Evolutionary conservation across 2,888 invertebrate genomes (phyloP), one percentile per base, ranked within the genome.

Genomic region (Sclerodermus sp.): DNA sequence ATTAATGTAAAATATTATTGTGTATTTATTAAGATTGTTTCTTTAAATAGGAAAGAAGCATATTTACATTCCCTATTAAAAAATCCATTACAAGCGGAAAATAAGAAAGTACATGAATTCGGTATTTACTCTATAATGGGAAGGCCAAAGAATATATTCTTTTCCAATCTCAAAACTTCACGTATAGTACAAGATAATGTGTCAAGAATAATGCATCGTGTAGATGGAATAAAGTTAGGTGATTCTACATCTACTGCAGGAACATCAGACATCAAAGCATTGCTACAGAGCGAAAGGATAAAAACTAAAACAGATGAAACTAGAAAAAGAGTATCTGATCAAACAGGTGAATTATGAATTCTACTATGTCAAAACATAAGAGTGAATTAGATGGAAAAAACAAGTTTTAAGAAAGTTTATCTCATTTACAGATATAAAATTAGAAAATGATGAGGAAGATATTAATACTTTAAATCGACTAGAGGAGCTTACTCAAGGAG

Each of bases 401-500:
- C 8, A 23, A 23, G 23, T 5, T 5, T 23, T 23, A 23, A 5
- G 3, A 23, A 23, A 23, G 8, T 3, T 5, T 23, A 5, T 5
- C 3, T 23, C 23, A 23, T 5, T 23, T 23, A 5, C 23, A 23
- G 23, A 8, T 8, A 8, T 5, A 23, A 23, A 23, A 8, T 8
- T 23, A 8, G 23, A 23, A 23, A 23, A 23, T 8, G n/a, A n/a
- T n/a, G 8, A 23, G 23, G 23, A 3, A 23, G 8, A 23, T 23
- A 23, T 8, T 23, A 8, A 8, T 23, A 23, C 23, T 3, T 5
- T 23, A 5, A 23, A 3, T 23, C 3, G 23, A 23, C 47, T 43
- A 23, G 23, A 23, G 23, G 8, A 23, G 23, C 23, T 23, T 8
- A 83, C 84, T 1, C 85, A 85, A 62, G 85, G 85, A 2, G 85